Conservation (phyloP, 2,888 invertebrate genomes). For the Andrena trimmerana region DNA sequence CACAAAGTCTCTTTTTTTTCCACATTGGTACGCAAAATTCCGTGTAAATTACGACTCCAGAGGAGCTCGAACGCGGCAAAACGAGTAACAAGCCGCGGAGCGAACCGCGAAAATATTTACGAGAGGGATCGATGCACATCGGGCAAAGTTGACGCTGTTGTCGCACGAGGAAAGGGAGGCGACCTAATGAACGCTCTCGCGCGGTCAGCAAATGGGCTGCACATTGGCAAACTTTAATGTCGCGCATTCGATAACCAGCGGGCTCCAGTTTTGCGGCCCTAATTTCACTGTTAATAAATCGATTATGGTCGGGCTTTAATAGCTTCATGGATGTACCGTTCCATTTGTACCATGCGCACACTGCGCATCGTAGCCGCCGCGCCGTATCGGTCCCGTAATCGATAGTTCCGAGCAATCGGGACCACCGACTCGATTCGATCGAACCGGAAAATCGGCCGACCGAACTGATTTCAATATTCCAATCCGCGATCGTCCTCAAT, state of each 20-base stretch:
- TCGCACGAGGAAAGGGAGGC: neutral
- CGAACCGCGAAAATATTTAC: neutral
- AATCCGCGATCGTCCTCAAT: neutral
- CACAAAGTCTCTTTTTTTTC: neutral
- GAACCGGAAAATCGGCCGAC: slow-evolving; percentile 22
- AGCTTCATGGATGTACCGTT: slow-evolving; percentile 29
- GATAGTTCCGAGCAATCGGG: no score
- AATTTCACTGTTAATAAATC: slow-evolving; percentile 66
- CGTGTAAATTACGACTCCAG: neutral
- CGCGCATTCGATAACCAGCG: neutral
- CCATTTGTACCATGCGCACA: slow-evolving; percentile 26
- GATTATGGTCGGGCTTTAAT: slow-evolving; percentile 60
- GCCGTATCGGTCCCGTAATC: no score
- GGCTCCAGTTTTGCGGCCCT: slow-evolving; percentile 33
- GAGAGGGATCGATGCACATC: neutral
- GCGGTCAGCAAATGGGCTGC: slow-evolving; percentile 1
- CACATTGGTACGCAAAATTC: neutral
- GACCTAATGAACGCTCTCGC: slow-evolving; percentile 18
- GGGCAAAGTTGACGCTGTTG: slow-evolving; percentile 11
- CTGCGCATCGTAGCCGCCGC: neutral
- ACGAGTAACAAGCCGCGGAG: neutral
- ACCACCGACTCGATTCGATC: slow-evolving; percentile 4
- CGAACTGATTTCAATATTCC: slow-evolving; percentile 37
- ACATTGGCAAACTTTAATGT: slow-evolving; percentile 27
- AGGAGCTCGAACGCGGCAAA: neutral